Evolutionary conservation across 2,797 vertebrate species (phyloP).

Genomic region (Scolopax rusticola): DNA sequence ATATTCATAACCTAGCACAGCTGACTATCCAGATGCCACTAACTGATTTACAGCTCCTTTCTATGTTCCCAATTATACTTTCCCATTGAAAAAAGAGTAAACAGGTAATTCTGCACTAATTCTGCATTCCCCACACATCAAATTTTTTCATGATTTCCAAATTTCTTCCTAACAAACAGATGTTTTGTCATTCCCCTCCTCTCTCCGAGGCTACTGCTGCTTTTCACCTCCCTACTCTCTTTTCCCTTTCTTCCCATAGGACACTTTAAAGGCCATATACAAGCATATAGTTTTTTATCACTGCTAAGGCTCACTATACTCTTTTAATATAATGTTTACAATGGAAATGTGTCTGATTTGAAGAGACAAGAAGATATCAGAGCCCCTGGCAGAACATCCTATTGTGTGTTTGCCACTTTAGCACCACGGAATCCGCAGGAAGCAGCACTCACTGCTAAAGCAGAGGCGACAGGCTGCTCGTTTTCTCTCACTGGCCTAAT

Average conservation of each 20-base stretch:
- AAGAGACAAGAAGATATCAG: background rate
- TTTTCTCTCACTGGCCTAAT: background rate
- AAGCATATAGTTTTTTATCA: background rate
- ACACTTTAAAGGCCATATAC: background rate
- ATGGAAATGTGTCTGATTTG: background rate
- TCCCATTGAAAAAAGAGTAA: background rate
- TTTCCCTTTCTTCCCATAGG: background rate
- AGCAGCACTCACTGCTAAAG: conserved; percentile 1
- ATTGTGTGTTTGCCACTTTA: background rate
- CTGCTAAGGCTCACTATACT: background rate
- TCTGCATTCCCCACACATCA: background rate
- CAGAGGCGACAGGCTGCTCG: background rate
- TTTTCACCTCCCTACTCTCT: background rate
- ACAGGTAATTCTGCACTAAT: background rate
- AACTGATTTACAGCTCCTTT: background rate
- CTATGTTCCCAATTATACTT: background rate
- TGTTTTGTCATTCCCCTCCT: background rate
- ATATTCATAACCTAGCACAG: background rate
- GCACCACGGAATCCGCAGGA: conserved; percentile 1
- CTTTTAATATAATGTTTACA: background rate
- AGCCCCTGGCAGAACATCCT: conserved; percentile 27
- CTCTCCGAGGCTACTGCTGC: background rate
- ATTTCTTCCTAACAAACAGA: background rate
- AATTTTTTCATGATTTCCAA: background rate
- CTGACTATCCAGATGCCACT: background rate